These are phyloP conservation scores for Haliclona indistincta DNA, from an alignment of 37 sponge, comb jelly and placozoan genomes.

Conservation along the genomic window DNA sequence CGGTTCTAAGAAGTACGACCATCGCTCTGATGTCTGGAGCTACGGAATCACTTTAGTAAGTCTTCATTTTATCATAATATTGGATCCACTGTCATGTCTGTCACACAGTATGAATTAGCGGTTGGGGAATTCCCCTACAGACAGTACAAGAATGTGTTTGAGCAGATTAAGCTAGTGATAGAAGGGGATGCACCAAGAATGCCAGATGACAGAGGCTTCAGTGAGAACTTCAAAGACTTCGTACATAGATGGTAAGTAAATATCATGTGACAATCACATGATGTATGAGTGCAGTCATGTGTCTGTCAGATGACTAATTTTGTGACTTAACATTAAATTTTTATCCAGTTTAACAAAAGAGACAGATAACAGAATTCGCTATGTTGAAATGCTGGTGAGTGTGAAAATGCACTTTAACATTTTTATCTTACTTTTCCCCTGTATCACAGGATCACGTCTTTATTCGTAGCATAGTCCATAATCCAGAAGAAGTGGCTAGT, in stretches of 20 bases:
- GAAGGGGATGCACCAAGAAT: conserved; percentile 68
- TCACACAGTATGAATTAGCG: conserved; percentile 49
- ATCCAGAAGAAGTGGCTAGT: no score
- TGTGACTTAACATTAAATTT: no score
- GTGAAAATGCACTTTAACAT: no score
- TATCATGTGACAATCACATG: no score
- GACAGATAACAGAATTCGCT: no score
- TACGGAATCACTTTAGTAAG: conserved; percentile 41
- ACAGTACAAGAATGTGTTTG: conserved; percentile 73
- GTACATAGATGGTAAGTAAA: conserved; percentile 68
- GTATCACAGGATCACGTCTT: no score
- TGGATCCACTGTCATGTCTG: background rate
- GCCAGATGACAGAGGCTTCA: conserved; percentile 27
- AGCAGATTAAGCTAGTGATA: conserved; percentile 74
- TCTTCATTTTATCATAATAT: background rate
- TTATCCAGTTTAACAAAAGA: no score
- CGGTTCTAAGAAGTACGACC: background rate
- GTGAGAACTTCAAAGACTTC: conserved; percentile 62
- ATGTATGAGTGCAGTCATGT: no score
- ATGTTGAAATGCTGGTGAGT: no score
- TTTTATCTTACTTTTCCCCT: no score
- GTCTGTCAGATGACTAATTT: no score
- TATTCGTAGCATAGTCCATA: no score
- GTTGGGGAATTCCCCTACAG: conserved; percentile 65
- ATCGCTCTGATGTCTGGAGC: conserved; percentile 59